phyloP scores from a whole-genome alignment of 2,113 vertebrate species.

The Salvelinus namaycush region DNA sequence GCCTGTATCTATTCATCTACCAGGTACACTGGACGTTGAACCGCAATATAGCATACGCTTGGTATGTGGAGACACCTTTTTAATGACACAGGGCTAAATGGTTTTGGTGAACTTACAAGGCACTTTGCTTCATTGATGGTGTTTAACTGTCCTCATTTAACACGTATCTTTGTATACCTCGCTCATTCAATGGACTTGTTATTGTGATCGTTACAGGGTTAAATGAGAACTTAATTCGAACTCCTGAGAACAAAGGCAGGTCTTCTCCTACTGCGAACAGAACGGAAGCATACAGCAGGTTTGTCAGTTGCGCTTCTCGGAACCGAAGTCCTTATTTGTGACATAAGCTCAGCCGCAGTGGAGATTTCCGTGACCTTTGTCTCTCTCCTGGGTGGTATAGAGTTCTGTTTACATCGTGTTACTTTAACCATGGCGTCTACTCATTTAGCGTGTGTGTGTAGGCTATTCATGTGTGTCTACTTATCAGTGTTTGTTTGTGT shows the following conservation, averaged over 20 bases:
- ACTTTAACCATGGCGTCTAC: conserved; percentile 8
- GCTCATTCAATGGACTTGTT: neutral
- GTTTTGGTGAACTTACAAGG: neutral
- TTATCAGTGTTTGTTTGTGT: neutral
- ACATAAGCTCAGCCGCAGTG: conserved; percentile 1
- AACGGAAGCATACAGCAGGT: neutral
- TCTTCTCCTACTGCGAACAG: neutral
- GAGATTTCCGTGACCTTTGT: conserved; percentile 23
- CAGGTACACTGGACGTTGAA: conserved; percentile 10
- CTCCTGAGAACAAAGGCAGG: neutral
- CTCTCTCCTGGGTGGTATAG: conserved; percentile 5
- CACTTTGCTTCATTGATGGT: neutral
- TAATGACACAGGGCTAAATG: neutral
- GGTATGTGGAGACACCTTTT: neutral
- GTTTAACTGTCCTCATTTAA: neutral
- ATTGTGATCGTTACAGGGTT: neutral
- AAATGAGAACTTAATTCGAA: neutral
- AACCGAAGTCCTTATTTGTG: neutral
- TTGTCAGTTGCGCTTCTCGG: neutral
- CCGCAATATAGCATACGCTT: conserved; percentile 16
- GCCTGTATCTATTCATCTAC: conserved; percentile 1
- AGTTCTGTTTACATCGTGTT: conserved; percentile 18
- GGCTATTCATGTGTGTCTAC: neutral
- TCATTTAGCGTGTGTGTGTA: neutral
- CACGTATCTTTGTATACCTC: neutral